A percentile compares a stretch with the other conserved stretches of the same genome.
phyloP scores from a whole-genome alignment of 2,888 invertebrate genomes.

The Sipunculus nudus region DNA sequence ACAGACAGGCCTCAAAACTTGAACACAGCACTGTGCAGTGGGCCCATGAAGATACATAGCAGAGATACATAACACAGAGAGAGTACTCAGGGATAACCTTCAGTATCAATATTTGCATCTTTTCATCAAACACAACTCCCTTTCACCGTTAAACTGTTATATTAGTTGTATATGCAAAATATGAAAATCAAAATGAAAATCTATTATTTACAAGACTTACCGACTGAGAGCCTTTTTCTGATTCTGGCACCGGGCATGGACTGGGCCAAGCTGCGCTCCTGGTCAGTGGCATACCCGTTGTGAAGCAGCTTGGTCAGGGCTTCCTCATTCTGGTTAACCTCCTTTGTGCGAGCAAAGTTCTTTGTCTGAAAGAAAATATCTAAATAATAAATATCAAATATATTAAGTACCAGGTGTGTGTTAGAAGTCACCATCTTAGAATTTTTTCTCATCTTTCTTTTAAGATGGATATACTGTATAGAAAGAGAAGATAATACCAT shows the following conservation, averaged over 20 bases:
- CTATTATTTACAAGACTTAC: constrained; percentile 11
- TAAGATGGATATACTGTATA: no score
- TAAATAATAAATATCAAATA: not conserved
- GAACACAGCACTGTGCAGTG: no score
- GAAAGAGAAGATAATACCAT: no score
- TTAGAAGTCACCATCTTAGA: no score
- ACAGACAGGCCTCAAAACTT: no score
- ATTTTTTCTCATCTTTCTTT: no score
- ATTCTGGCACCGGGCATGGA: constrained; percentile 35
- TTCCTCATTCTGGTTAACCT: constrained; percentile 80
- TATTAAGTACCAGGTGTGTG: not conserved
- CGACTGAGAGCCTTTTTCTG: constrained; percentile 33
- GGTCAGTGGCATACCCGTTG: constrained; percentile 69
- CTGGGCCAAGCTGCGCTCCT: constrained; percentile 33
- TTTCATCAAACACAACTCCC: no score
- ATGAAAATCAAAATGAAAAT: not conserved
- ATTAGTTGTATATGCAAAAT: not conserved
- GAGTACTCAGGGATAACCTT: no score
- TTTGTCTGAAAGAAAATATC: constrained; percentile 71
- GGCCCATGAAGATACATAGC: no score
- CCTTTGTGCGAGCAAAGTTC: constrained; percentile 74
- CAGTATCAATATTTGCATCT: no score
- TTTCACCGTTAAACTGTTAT: not conserved
- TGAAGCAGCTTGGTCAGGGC: constrained; percentile 77
- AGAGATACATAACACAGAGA: no score